Evolutionary conservation across 2,797 vertebrate species (phyloP).

Genomic region (Serranus cabrilla): DNA sequence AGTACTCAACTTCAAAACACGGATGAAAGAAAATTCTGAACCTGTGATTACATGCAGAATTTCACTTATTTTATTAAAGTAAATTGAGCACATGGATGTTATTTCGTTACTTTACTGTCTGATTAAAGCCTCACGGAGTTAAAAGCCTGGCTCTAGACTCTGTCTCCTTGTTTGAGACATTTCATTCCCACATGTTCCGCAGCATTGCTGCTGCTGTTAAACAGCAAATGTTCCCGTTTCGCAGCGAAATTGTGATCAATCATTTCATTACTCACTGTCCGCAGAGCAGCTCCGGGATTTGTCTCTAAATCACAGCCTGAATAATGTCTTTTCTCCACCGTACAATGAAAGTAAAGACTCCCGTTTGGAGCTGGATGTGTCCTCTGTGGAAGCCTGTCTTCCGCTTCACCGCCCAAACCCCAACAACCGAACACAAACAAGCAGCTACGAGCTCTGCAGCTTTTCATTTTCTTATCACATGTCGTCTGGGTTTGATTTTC

Average conservation of each 20-base stretch:
- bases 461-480: conserved; percentile 7
- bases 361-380: conserved; percentile 1
- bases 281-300: conserved; percentile 7
- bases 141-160: background rate
- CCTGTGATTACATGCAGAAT: too few species aligned
- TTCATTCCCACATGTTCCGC: background rate
- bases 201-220: background rate
- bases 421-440: conserved; percentile 1
- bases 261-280: conserved; percentile 16
- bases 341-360: background rate
- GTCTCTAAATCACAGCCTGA: conserved; percentile 19
- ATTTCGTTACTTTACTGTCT: too few species aligned
- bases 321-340: conserved; percentile 5
- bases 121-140: background rate
- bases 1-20: too few species aligned
- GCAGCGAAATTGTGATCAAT: background rate
- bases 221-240: conserved; percentile 3
- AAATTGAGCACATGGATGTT: too few species aligned
- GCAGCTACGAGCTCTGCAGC: background rate
- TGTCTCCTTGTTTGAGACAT: background rate
- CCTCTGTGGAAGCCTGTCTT: background rate
- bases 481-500: conserved; percentile 23
- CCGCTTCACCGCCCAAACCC: background rate
- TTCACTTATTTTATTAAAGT: too few species aligned
- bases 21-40: too few species aligned